Percentiles rank a stretch among this genome's conserved stretches.
These are phyloP conservation scores for Syrmaticus mikado DNA, from an alignment of 2,113 vertebrate genomes.

Conservation along the genomic window DNA sequence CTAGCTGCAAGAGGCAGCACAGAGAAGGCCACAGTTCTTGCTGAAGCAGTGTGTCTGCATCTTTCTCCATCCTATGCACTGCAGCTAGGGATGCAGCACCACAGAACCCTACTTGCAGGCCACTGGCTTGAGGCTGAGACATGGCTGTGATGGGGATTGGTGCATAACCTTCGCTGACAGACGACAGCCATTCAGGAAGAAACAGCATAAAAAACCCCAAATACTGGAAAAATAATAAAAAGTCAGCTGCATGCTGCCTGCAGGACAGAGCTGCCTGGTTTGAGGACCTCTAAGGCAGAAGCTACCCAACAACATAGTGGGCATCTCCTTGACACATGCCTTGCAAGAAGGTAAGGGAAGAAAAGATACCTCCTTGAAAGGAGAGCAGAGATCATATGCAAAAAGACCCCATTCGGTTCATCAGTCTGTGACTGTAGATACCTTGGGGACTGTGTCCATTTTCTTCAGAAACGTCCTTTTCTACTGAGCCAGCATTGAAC, in stretches of 20 bases:
- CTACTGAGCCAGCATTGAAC: background rate
- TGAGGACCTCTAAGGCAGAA: background rate
- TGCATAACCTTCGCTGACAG: background rate
- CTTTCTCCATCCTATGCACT: background rate
- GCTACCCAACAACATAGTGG: too few species aligned
- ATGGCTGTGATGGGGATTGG: background rate
- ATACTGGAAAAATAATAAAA: background rate
- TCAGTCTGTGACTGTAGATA: background rate
- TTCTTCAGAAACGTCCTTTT: background rate
- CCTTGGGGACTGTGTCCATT: background rate
- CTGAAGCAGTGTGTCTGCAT: background rate
- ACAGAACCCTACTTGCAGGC: fast-evolving
- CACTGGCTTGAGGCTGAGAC: background rate
- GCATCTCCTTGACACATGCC: background rate
- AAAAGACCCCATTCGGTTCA: background rate
- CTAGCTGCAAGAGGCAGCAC: background rate
- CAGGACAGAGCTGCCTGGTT: background rate
- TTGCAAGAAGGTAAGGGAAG: background rate
- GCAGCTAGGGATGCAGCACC: background rate
- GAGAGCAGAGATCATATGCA: background rate
- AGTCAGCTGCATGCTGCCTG: background rate
- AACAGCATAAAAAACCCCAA: background rate
- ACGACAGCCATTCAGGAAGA: background rate
- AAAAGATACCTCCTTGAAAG: background rate
- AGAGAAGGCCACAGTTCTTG: background rate